Conservation (phyloP, 2,888 invertebrate species). For the Synanthedon tipuliformis region DNA sequence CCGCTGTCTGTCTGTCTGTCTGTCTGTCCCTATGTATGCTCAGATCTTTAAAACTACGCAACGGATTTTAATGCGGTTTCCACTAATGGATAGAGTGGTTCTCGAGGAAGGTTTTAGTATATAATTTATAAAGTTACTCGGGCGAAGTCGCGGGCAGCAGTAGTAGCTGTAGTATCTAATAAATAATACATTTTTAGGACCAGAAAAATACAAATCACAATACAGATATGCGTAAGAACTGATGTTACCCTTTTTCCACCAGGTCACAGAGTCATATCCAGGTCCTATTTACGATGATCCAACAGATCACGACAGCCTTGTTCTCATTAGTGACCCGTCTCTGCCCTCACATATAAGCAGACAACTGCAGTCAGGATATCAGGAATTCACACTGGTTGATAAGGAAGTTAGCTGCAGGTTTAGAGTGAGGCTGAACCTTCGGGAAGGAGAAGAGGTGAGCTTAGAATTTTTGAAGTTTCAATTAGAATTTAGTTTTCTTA, state of each 20-base stretch:
- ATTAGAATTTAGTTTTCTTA: neutral
- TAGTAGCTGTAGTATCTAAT: too few species aligned
- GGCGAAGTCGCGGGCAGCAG: too few species aligned
- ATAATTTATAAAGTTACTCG: too few species aligned
- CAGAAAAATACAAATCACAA: too few species aligned
- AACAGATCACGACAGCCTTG: conserved; percentile 38
- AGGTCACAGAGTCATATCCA: conserved; percentile 33
- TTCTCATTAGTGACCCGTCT: conserved; percentile 47
- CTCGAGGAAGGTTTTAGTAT: too few species aligned
- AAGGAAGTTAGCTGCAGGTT: conserved; percentile 51
- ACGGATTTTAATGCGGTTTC: too few species aligned
- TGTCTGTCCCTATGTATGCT: too few species aligned
- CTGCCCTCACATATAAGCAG: conserved; percentile 37
- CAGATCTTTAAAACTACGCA: too few species aligned
- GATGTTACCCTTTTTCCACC: conserved; percentile 1
- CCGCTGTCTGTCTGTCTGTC: too few species aligned
- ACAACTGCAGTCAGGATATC: conserved; percentile 31
- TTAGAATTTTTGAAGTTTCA: neutral
- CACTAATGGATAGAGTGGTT: too few species aligned
- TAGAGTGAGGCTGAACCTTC: conserved; percentile 27
- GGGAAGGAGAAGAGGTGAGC: conserved; percentile 30
- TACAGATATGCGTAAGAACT: neutral
- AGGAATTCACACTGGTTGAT: conserved; percentile 42
- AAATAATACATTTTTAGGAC: too few species aligned
- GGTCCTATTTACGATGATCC: conserved; percentile 51